Evolutionary conservation across 2,113 vertebrate genomes (phyloP).

Genomic region (Odontesthes bonariensis): DNA sequence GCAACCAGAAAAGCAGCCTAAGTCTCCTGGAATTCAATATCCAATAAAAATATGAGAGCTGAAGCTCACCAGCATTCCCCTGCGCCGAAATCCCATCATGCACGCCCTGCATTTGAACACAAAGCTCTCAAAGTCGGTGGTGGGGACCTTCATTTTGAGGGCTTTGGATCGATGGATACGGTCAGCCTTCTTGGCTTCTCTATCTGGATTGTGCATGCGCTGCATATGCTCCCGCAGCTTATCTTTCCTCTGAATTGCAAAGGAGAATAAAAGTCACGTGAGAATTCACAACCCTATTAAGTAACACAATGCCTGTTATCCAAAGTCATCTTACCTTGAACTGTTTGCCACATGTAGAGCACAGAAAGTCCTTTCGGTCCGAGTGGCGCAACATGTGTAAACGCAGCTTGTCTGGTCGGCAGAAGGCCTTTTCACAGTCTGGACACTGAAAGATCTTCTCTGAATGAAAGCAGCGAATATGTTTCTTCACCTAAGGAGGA

Average conservation of each 20-base stretch:
- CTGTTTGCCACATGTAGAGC: conserved; percentile 97
- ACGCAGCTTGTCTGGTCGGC: conserved; percentile 94
- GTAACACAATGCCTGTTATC: not conserved
- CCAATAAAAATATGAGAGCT: not conserved
- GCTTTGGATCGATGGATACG: conserved; percentile 93
- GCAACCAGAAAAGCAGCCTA: conserved; percentile 13
- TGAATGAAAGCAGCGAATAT: conserved; percentile 96
- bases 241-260: conserved; percentile 89
- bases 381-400: conserved; percentile 98
- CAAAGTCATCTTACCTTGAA: conserved; percentile 88
- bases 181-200: conserved; percentile 96
- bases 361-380: conserved; percentile 97
- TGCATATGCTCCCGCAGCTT: conserved; percentile 99
- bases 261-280: not conserved
- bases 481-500: conserved; percentile 91
- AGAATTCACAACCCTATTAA: not conserved
- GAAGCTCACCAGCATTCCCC: conserved; percentile 95
- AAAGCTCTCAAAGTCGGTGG: conserved; percentile 96
- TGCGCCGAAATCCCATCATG: conserved; percentile 98
- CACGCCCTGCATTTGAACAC: conserved; percentile 97
- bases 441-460: conserved; percentile 97
- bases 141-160: conserved; percentile 92
- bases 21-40: not conserved
- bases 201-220: conserved; percentile 97
- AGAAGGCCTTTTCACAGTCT: conserved; percentile 97